phyloP scores from a whole-genome alignment of 2,797 vertebrate species.

The Hapalemur alaotrensis region DNA sequence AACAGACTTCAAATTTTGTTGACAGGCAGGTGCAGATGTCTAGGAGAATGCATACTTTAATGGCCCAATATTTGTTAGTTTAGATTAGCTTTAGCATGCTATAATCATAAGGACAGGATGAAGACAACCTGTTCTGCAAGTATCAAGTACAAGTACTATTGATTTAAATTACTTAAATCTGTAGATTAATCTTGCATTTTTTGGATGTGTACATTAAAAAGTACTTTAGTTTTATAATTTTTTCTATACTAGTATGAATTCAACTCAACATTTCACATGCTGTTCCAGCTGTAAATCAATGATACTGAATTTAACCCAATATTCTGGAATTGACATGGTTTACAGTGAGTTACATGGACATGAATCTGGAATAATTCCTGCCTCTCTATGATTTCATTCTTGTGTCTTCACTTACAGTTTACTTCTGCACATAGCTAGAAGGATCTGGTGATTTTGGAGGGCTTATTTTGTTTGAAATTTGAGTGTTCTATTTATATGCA shows the following conservation, averaged over 20 bases:
- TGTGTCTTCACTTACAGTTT: conserved; percentile 3
- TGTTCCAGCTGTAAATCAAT: conserved; percentile 15
- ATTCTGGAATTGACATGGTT: background rate
- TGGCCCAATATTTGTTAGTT: background rate
- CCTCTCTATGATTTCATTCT: background rate
- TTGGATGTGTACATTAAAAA: background rate
- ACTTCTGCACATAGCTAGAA: background rate
- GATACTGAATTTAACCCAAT: background rate
- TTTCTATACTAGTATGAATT: background rate
- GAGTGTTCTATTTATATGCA: background rate
- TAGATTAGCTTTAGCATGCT: background rate
- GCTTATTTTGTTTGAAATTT: conserved; percentile 12
- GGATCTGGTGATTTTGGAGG: background rate
- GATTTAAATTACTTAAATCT: conserved; percentile 18
- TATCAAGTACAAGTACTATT: background rate
- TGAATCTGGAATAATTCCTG: conserved; percentile 23
- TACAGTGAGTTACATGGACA: background rate
- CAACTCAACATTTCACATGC: background rate
- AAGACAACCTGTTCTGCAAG: background rate
- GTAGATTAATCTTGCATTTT: background rate
- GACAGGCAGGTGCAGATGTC: background rate
- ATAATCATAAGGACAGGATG: background rate
- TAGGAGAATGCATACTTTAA: background rate
- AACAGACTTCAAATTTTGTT: conserved; percentile 6
- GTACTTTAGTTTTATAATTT: background rate